These are phyloP conservation scores for Porites lutea DNA, from an alignment of 64 coral and sea anemone genomes.

Conservation along the genomic window DNA sequence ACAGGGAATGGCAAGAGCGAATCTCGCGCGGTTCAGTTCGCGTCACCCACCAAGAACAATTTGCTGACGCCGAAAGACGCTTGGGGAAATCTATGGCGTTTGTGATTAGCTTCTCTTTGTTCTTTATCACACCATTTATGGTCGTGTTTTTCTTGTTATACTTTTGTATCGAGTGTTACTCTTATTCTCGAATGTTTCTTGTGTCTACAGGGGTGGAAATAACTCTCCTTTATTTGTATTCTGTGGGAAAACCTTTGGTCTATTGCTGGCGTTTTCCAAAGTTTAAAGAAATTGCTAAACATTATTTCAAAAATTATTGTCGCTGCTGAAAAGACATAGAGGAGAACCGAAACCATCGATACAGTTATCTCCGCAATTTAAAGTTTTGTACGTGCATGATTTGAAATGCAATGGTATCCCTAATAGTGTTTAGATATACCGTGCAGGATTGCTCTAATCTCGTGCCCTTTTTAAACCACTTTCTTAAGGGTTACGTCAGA, in stretches of 20 bases:
- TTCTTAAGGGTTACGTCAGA: too few species aligned
- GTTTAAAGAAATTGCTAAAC: not conserved
- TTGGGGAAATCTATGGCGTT: not conserved
- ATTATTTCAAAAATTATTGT: not conserved
- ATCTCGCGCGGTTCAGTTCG: not conserved
- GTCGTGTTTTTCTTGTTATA: not conserved
- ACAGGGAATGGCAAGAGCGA: not conserved
- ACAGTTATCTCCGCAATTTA: not conserved
- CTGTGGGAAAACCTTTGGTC: not conserved
- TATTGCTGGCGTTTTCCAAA: slow-evolving; percentile 1
- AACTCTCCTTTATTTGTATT: not conserved
- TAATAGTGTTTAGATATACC: too few species aligned
- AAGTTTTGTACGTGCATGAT: too few species aligned
- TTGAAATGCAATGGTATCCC: too few species aligned
- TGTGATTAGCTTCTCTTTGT: not conserved
- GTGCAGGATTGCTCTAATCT: too few species aligned
- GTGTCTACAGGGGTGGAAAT: not conserved
- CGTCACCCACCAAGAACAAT: not conserved
- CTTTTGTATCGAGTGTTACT: slow-evolving; percentile 10
- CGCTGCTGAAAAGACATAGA: not conserved
- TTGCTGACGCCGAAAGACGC: not conserved
- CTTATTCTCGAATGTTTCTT: not conserved
- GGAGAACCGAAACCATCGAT: not conserved
- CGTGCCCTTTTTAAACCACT: too few species aligned
- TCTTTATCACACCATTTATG: not conserved